These are phyloP conservation scores for Coturnix japonica DNA, from an alignment of 2,113 vertebrate species.

Conservation along the genomic window DNA sequence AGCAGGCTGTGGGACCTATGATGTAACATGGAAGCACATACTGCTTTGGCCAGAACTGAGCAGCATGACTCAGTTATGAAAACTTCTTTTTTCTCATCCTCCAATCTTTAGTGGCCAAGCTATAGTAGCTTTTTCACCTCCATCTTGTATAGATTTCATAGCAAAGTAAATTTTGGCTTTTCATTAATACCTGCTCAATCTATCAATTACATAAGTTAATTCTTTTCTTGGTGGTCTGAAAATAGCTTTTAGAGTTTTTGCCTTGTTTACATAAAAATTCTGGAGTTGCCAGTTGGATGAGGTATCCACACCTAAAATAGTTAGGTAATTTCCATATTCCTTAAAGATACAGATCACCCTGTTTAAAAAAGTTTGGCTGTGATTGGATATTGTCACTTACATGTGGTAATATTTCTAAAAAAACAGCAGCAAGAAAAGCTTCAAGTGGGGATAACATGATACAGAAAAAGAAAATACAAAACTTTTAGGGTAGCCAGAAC, in stretches of 20 bases:
- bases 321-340: constrained; percentile 8
- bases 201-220: not conserved
- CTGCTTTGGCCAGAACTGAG: not conserved
- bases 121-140: not conserved
- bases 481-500: not conserved
- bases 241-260: not conserved
- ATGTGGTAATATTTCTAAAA: not conserved
- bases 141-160: not conserved
- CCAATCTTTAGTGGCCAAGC: not conserved
- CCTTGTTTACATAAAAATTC: not conserved
- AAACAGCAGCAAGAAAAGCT: constrained; percentile 9
- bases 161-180: not conserved
- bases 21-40: not conserved
- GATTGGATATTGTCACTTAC: not conserved
- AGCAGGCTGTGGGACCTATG: no score
- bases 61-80: not conserved
- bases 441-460: constrained; percentile 32
- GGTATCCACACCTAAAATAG: not conserved
- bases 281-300: not conserved
- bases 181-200: not conserved
- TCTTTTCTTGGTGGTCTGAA: not conserved
- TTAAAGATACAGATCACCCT: not conserved
- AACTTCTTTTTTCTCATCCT: not conserved
- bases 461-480: not conserved
- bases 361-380: not conserved